Evolutionary conservation across 2,888 invertebrate species (phyloP).

Genomic region (Drosophila nigritarsus): DNA sequence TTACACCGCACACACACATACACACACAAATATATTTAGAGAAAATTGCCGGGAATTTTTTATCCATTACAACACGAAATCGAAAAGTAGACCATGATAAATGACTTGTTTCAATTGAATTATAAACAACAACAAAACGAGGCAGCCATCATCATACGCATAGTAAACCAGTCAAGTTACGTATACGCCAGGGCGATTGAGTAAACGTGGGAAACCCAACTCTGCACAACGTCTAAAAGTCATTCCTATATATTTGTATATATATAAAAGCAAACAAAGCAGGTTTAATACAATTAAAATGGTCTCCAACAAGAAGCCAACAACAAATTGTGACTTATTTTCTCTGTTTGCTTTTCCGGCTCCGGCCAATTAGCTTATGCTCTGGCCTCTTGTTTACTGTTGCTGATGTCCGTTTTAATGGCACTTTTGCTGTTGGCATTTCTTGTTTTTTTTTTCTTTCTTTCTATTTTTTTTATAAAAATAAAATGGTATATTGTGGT

Average conservation of each 20-base stretch:
- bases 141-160: slow-evolving; percentile 52
- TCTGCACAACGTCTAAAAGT: slow-evolving; percentile 7
- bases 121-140: slow-evolving; percentile 68
- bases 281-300: slow-evolving; percentile 46
- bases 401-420: slow-evolving; percentile 47
- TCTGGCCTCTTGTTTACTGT: slow-evolving; percentile 29
- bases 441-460: slow-evolving; percentile 15
- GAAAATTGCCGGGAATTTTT: slow-evolving; percentile 68
- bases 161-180: slow-evolving; percentile 14
- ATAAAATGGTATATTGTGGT: slow-evolving; percentile 38
- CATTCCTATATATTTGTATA: background rate
- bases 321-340: slow-evolving; percentile 31
- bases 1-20: slow-evolving; percentile 50
- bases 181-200: slow-evolving; percentile 44
- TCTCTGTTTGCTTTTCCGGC: slow-evolving; percentile 25
- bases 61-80: slow-evolving; percentile 42
- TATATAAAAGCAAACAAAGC: background rate
- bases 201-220: slow-evolving; percentile 16
- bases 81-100: slow-evolving; percentile 70
- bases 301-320: slow-evolving; percentile 19
- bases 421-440: slow-evolving; percentile 28
- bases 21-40: background rate
- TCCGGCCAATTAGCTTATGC: slow-evolving; percentile 57
- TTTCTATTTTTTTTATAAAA: slow-evolving; percentile 6
- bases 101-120: slow-evolving; percentile 71